phyloP scores from a whole-genome alignment of 2,797 vertebrate genomes.

The Pangasius krempfi region DNA sequence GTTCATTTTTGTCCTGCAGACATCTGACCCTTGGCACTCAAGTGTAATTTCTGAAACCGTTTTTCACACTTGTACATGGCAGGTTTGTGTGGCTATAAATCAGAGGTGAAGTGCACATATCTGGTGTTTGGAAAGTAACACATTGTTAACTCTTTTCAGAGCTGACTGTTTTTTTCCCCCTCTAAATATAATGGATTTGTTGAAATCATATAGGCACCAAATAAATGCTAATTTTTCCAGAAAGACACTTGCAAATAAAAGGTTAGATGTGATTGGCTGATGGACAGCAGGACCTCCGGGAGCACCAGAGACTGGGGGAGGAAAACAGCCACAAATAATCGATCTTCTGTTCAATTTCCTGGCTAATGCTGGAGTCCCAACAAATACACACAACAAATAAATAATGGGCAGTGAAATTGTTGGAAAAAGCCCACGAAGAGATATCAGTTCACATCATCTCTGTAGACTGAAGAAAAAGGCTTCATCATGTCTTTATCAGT shows the following conservation, averaged over 20 bases:
- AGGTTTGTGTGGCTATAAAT: neutral
- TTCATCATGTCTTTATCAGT: constrained; percentile 1
- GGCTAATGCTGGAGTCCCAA: neutral
- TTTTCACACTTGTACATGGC: neutral
- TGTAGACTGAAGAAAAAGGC: neutral
- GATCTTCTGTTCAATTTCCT: neutral
- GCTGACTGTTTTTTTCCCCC: neutral
- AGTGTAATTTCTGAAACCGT: neutral
- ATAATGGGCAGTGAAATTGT: neutral
- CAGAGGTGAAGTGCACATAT: neutral
- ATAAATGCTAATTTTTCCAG: neutral
- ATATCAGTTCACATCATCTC: neutral
- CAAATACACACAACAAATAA: neutral
- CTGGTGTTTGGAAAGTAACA: neutral
- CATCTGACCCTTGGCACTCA: neutral
- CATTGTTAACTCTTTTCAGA: neutral
- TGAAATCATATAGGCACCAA: neutral
- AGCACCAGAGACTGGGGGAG: constrained; percentile 18
- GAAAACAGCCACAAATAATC: constrained; percentile 14
- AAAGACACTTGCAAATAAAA: neutral
- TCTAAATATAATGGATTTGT: neutral
- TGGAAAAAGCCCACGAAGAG: neutral
- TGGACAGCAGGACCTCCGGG: constrained; percentile 4
- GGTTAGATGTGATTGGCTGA: neutral
- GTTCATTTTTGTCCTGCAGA: neutral